A percentile compares a stretch with the other conserved stretches of the same genome.
phyloP scores from a whole-genome alignment of 2,113 vertebrate genomes.

The Aramus guarauna region DNA sequence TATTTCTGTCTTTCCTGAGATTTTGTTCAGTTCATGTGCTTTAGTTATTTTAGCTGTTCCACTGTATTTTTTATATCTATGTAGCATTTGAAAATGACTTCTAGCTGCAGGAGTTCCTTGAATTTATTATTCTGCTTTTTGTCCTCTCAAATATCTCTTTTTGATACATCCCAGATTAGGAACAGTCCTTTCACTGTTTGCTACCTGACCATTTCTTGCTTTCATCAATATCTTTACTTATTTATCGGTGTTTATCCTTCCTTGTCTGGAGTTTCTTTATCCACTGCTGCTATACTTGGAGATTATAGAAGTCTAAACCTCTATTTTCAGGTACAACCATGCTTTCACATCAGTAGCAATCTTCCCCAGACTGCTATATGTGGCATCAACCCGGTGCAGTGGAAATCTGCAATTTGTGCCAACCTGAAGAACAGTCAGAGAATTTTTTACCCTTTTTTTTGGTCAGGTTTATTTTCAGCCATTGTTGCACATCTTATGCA shows the following conservation, averaged over 20 bases:
- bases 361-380: neutral
- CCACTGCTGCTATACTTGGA: neutral
- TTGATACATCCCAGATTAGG: neutral
- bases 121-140: neutral
- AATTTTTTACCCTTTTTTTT: neutral
- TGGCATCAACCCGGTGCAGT: fast-evolving
- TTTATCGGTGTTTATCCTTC: neutral
- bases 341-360: neutral
- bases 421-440: neutral
- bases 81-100: neutral
- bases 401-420: neutral
- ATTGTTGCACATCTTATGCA: neutral
- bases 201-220: neutral
- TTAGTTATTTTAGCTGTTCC: neutral
- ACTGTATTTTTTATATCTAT: neutral
- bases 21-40: neutral
- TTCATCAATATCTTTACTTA: neutral
- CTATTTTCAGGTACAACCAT: neutral
- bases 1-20: neutral
- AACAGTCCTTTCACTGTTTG: neutral
- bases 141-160: neutral
- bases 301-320: neutral
- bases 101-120: neutral
- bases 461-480: neutral
- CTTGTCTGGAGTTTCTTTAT: neutral